Evolutionary conservation across 2,797 vertebrate species (phyloP).

Genomic region (Sebastes iracundus): DNA sequence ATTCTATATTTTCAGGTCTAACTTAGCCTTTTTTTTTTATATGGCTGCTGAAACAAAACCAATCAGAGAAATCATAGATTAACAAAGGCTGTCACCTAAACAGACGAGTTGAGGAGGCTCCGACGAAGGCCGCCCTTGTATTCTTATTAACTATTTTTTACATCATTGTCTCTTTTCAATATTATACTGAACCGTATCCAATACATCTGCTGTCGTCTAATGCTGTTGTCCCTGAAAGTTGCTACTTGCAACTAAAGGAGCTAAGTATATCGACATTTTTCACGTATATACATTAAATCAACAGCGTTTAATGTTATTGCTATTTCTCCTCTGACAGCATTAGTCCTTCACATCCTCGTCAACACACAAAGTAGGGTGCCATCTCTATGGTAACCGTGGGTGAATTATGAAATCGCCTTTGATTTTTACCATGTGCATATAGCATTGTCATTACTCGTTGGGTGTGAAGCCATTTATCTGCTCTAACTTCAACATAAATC

Average conservation of each 20-base stretch:
- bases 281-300: neutral
- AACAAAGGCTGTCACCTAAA: neutral
- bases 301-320: constrained; percentile 8
- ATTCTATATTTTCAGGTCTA: neutral
- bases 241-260: neutral
- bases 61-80: neutral
- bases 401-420: constrained; percentile 52
- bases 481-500: constrained; percentile 16
- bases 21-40: neutral
- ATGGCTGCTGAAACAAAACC: neutral
- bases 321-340: constrained; percentile 22
- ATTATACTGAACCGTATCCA: neutral
- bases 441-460: constrained; percentile 8
- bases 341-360: constrained; percentile 29
- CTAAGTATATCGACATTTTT: neutral
- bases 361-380: constrained; percentile 15
- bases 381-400: constrained; percentile 67
- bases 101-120: neutral
- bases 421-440: constrained; percentile 2
- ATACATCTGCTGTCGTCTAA: neutral
- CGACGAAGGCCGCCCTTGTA: neutral
- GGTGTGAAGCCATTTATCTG: constrained; percentile 14
- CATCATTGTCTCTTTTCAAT: neutral
- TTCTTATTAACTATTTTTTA: neutral
- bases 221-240: neutral